Percentiles rank a stretch among this genome's conserved stretches.
phyloP scores from a whole-genome alignment of 2,113 vertebrate species.

The Dicrurus megarhynchus region DNA sequence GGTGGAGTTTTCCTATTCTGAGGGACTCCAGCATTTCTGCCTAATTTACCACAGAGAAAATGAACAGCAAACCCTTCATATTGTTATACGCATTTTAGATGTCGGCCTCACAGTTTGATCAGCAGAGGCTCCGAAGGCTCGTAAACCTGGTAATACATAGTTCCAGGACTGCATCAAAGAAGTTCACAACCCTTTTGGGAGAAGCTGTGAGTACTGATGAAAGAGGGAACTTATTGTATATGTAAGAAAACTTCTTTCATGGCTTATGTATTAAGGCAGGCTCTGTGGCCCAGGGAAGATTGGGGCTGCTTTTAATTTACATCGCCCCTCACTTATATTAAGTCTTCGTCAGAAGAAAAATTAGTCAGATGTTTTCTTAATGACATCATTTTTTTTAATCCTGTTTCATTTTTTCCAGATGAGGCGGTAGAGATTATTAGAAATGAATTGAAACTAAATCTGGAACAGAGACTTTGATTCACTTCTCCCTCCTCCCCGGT shows the following conservation, averaged over 20 bases:
- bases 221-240: conserved; percentile 72
- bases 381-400: conserved; percentile 62
- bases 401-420: conserved; percentile 61
- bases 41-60: conserved; percentile 44
- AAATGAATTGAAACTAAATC: conserved; percentile 61
- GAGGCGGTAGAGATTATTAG: conserved; percentile 53
- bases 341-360: conserved; percentile 66
- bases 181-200: conserved; percentile 69
- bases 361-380: conserved; percentile 65
- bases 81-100: conserved; percentile 63
- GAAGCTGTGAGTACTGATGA: conserved; percentile 69
- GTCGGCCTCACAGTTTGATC: conserved; percentile 64
- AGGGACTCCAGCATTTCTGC: not conserved
- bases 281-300: conserved; percentile 40
- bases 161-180: conserved; percentile 70
- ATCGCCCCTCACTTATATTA: conserved; percentile 55
- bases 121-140: conserved; percentile 53
- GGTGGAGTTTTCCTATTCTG: conserved; percentile 42
- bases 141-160: conserved; percentile 68
- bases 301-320: conserved; percentile 71
- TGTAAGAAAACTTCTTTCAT: conserved; percentile 72
- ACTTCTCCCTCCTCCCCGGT: conserved; percentile 33
- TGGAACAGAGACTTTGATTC: conserved; percentile 71
- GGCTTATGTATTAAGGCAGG: conserved; percentile 65
- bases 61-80: conserved; percentile 54